These are phyloP conservation scores for Simalia tracyae DNA, from an alignment of 2,797 vertebrate species.

Conservation along the genomic window DNA sequence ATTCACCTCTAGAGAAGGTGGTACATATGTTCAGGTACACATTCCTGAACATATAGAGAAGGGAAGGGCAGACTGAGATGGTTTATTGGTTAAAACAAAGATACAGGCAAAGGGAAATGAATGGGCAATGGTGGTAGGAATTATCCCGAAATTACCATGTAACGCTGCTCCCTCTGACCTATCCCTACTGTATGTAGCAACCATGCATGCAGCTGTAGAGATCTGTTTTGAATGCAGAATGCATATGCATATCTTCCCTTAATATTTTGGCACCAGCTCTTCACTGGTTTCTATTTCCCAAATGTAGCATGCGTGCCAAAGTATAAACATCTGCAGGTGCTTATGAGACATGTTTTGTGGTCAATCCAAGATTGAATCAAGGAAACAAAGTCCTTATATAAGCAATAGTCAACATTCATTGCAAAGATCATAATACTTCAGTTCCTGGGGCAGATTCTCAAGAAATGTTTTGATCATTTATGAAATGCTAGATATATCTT, in stretches of 20 bases:
- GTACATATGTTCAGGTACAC: too few species aligned
- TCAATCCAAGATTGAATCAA: neutral
- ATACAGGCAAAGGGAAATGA: too few species aligned
- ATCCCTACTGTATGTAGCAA: neutral
- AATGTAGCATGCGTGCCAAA: neutral
- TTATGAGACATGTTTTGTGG: neutral
- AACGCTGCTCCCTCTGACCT: too few species aligned
- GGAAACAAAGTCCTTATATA: neutral
- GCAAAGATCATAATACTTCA: neutral
- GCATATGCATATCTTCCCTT: neutral
- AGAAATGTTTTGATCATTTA: neutral
- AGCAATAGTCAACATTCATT: neutral
- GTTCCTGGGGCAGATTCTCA: neutral
- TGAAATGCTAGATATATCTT: neutral
- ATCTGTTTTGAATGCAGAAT: neutral
- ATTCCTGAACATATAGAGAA: too few species aligned
- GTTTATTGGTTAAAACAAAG: too few species aligned
- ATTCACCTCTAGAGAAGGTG: too few species aligned
- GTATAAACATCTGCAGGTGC: neutral
- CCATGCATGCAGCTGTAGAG: neutral
- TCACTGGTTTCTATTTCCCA: neutral
- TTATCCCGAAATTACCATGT: too few species aligned
- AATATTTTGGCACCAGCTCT: neutral
- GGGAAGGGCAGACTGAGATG: too few species aligned
- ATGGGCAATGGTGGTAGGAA: too few species aligned